Evolutionary conservation across 2,113 vertebrate species (phyloP).

Genomic region (Hoplias malabaricus): DNA sequence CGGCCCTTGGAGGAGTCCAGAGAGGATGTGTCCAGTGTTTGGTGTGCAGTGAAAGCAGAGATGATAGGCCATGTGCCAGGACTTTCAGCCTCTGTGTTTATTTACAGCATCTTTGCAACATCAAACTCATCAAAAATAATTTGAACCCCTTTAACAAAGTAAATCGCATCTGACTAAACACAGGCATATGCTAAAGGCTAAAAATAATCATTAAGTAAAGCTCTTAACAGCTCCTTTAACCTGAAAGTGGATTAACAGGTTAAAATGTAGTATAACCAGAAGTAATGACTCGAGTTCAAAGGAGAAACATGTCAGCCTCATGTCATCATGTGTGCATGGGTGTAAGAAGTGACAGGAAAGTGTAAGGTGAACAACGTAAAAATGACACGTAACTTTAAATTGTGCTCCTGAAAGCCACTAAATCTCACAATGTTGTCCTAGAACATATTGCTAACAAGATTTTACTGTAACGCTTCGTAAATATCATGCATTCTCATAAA

Average conservation of each 20-base stretch:
- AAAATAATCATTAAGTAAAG: neutral
- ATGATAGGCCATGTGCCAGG: conserved; percentile 76
- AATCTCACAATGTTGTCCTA: neutral
- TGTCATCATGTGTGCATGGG: neutral
- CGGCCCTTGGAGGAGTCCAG: conserved; percentile 70
- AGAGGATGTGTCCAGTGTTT: conserved; percentile 69
- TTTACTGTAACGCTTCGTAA: no score
- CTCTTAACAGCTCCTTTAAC: no score
- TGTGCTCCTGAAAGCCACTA: neutral
- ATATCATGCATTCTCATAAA: no score
- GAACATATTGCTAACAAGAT: no score
- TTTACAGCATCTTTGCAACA: conserved; percentile 64
- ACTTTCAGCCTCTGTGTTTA: conserved; percentile 68
- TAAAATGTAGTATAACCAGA: no score
- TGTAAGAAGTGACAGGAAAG: neutral
- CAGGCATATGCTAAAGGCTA: neutral
- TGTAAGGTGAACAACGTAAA: neutral
- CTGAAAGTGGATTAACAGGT: neutral
- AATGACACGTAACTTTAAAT: neutral
- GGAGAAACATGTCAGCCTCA: neutral
- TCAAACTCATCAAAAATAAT: no score
- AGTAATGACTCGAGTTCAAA: neutral
- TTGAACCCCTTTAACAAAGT: no score
- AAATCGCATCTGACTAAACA: neutral
- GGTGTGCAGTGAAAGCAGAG: conserved; percentile 78